These are phyloP conservation scores for Oceanites oceanicus DNA, from an alignment of 2,113 vertebrate species.

Conservation along the genomic window DNA sequence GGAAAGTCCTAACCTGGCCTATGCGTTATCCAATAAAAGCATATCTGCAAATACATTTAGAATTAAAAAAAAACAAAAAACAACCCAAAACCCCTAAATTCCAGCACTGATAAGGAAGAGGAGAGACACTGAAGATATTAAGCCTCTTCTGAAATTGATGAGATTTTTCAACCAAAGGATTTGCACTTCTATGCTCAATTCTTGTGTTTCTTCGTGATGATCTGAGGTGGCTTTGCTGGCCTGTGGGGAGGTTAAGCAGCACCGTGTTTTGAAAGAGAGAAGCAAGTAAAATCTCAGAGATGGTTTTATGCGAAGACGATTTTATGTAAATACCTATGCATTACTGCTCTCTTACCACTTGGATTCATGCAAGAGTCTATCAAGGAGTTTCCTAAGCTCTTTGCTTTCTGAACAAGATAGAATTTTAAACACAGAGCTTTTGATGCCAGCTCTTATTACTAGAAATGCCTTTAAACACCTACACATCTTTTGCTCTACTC, in stretches of 20 bases:
- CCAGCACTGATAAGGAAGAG: background rate
- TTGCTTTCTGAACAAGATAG: background rate
- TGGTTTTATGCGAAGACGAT: background rate
- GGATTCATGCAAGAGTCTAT: background rate
- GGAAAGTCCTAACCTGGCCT: background rate
- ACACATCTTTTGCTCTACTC: background rate
- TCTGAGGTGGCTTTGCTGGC: background rate
- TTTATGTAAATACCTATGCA: background rate
- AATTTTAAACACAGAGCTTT: background rate
- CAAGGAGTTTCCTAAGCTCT: background rate
- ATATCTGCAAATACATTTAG: background rate
- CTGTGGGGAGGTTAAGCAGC: background rate
- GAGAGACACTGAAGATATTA: background rate
- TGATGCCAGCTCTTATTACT: background rate
- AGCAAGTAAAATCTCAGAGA: background rate
- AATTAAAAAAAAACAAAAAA: background rate
- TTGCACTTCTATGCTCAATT: background rate
- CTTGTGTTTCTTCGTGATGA: background rate
- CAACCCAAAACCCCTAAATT: no score
- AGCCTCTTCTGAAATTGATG: background rate
- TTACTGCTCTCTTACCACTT: background rate
- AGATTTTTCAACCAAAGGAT: background rate
- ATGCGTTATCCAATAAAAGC: background rate
- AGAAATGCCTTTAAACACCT: background rate
- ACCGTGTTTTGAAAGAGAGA: background rate